Evolutionary conservation across 2,113 vertebrate species (phyloP).

Genomic region (Glaucomys volans): DNA sequence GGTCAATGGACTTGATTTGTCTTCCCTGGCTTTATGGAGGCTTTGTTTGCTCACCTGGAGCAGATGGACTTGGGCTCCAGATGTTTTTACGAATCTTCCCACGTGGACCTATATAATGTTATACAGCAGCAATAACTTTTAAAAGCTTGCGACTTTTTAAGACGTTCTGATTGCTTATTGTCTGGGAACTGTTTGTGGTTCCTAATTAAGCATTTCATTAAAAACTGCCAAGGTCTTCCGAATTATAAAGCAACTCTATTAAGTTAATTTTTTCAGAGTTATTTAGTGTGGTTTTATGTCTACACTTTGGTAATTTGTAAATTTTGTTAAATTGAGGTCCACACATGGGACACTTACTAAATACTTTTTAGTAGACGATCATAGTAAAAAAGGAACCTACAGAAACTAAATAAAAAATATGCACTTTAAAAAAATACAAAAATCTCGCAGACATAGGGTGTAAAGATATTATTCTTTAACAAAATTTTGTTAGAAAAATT

Average conservation of each 20-base stretch:
- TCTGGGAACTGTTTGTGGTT: constrained; percentile 49
- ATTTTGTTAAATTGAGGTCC: constrained; percentile 54
- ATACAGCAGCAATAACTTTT: constrained; percentile 46
- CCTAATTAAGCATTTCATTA: constrained; percentile 71
- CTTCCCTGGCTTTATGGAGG: constrained; percentile 56
- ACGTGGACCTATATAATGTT: constrained; percentile 44
- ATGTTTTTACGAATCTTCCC: constrained; percentile 58
- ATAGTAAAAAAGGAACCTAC: constrained; percentile 2
- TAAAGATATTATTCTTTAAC: neutral
- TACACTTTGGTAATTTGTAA: neutral
- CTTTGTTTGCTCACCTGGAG: constrained; percentile 79
- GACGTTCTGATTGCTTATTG: constrained; percentile 63
- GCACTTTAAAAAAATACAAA: constrained; percentile 24
- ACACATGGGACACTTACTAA: neutral
- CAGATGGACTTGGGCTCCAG: constrained; percentile 69
- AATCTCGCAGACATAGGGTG: neutral
- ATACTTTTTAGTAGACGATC: constrained; percentile 39
- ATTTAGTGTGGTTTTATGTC: neutral
- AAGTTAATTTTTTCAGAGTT: constrained; percentile 21
- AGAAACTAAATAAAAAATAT: constrained; percentile 27
- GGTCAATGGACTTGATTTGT: constrained; percentile 44
- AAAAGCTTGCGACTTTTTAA: constrained; percentile 56
- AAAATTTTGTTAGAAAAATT: neutral
- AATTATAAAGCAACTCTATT: constrained; percentile 43
- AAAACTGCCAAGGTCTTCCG: constrained; percentile 44